phyloP scores from a whole-genome alignment of 2,797 vertebrate species.

The Garrulus glandarius region DNA sequence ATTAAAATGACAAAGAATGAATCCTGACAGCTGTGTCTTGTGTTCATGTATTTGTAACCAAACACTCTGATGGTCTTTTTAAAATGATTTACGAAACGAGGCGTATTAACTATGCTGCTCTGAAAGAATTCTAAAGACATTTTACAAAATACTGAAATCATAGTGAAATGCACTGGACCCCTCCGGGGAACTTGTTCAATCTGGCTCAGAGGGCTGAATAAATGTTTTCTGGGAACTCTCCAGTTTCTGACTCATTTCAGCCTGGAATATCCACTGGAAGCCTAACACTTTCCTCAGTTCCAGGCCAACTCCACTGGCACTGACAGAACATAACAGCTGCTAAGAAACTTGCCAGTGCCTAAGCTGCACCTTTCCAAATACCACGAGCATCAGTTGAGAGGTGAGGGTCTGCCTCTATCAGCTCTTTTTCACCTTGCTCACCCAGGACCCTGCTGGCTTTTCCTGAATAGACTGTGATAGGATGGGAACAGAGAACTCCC shows the following conservation, averaged over 20 bases:
- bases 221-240: background rate
- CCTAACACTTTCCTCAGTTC: background rate
- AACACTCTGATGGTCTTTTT: background rate
- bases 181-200: background rate
- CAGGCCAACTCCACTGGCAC: background rate
- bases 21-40: background rate
- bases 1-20: background rate
- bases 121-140: background rate
- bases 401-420: background rate
- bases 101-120: background rate
- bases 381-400: background rate
- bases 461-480: background rate
- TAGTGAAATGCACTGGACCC: background rate
- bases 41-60: background rate
- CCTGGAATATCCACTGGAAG: constrained; percentile 10
- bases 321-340: background rate
- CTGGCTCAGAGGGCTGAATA: background rate
- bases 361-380: background rate
- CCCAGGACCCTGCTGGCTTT: background rate
- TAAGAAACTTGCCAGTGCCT: background rate
- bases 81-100: background rate
- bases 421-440: fast-evolving
- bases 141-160: background rate
- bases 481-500: background rate
- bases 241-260: constrained; percentile 50